Percentiles rank a stretch among this genome's conserved stretches.
Evolutionary conservation across 92 coral and sea anemone species (phyloP).

Genomic region (Micromussa lordhowensis): DNA sequence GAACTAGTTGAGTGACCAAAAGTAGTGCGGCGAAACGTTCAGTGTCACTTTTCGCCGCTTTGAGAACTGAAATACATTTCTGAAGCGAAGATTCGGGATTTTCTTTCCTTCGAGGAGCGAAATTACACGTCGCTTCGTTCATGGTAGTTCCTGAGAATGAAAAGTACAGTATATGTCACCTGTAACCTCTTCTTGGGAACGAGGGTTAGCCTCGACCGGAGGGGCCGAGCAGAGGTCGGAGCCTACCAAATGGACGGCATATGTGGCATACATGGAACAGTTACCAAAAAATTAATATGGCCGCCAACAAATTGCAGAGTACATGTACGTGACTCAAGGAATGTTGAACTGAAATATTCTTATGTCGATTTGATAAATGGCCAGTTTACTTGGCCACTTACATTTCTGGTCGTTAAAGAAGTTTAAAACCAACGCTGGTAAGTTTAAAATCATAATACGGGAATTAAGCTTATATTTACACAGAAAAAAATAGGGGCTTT

Average conservation of each 20-base stretch:
- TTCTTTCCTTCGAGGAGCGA: neutral
- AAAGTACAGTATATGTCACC: neutral
- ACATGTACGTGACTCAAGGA: neutral
- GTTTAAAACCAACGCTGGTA: slow-evolving; percentile 71
- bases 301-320: neutral
- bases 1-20: slow-evolving; percentile 81
- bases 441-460: neutral
- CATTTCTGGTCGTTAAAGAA: slow-evolving; percentile 87
- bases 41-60: slow-evolving; percentile 83
- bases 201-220: neutral
- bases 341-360: neutral
- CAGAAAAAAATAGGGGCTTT: neutral
- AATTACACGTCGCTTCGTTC: neutral
- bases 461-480: too few species aligned
- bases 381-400: slow-evolving; percentile 88
- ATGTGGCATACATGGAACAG: neutral
- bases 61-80: slow-evolving; percentile 74
- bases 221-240: too few species aligned
- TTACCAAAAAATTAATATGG: neutral
- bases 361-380: slow-evolving; percentile 45
- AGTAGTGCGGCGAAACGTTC: slow-evolving; percentile 89
- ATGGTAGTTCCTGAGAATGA: neutral
- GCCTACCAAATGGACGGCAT: neutral
- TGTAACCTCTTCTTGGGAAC: neutral
- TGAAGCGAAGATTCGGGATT: slow-evolving; percentile 56